phyloP scores from a whole-genome alignment of 2,797 vertebrate genomes.

The Kryptopterus vitreolus region DNA sequence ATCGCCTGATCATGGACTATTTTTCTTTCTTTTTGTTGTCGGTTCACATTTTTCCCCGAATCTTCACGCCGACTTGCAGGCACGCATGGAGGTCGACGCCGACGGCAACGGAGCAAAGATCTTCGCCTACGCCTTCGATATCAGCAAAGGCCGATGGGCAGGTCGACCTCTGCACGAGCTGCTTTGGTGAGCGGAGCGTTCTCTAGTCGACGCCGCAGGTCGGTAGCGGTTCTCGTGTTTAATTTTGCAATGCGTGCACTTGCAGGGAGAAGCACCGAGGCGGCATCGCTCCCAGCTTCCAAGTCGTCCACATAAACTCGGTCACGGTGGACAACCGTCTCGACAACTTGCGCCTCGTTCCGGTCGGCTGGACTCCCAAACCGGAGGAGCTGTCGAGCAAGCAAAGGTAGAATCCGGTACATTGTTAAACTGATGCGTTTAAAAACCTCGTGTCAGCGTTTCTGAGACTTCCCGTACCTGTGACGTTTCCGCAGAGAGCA shows the following conservation, averaged over 20 bases:
- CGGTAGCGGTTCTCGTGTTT: not conserved
- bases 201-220: not conserved
- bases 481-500: conserved; percentile 81
- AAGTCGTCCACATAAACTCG: conserved; percentile 94
- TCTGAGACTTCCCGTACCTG: not conserved
- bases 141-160: conserved; percentile 91
- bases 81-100: conserved; percentile 97
- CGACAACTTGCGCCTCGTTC: conserved; percentile 93
- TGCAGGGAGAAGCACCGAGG: conserved; percentile 95
- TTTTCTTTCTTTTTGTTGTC: not conserved
- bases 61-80: conserved; percentile 67
- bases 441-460: too few species aligned
- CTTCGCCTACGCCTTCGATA: conserved; percentile 97
- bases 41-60: not conserved
- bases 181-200: conserved; percentile 84
- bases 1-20: not conserved
- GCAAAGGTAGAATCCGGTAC: conserved; percentile 80
- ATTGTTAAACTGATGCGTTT: not conserved
- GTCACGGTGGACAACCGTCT: conserved; percentile 97
- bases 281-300: conserved; percentile 93
- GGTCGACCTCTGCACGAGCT: conserved; percentile 92
- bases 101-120: conserved; percentile 98
- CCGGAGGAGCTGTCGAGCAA: conserved; percentile 95
- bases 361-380: conserved; percentile 90
- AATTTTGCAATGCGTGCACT: conserved; percentile 21